phyloP scores from a whole-genome alignment of 1,140 invertebrate genomes.

The Colletes gigas region DNA sequence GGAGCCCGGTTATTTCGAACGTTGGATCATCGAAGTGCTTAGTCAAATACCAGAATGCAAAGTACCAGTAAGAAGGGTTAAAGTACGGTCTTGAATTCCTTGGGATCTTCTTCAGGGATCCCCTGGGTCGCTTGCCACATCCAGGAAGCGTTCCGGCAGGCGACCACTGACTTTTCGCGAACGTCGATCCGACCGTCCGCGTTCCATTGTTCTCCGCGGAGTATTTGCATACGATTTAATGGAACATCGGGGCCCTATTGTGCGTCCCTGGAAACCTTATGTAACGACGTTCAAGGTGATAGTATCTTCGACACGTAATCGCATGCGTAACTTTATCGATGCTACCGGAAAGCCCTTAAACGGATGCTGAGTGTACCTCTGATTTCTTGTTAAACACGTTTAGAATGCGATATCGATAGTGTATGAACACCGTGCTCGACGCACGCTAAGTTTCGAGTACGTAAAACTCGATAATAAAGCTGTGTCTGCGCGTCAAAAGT shows the following conservation, averaged over 20 bases:
- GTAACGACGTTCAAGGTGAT: constrained; percentile 66
- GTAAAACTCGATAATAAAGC: too few species aligned
- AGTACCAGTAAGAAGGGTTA: neutral
- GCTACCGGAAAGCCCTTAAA: constrained; percentile 46
- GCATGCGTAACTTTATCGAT: constrained; percentile 57
- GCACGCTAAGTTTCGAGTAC: too few species aligned
- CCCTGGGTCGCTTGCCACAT: constrained; percentile 48
- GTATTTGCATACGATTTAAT: constrained; percentile 75
- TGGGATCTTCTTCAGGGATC: constrained; percentile 11
- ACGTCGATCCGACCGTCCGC: constrained; percentile 60
- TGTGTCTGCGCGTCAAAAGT: too few species aligned
- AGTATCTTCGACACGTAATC: constrained; percentile 70
- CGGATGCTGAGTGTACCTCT: neutral
- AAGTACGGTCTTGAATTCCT: constrained; percentile 9
- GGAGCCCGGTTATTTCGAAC: too few species aligned
- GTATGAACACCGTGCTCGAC: neutral
- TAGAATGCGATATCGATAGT: neutral
- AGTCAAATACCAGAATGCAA: neutral
- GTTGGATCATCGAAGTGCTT: neutral
- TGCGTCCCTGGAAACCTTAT: constrained; percentile 67
- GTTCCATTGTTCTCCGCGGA: constrained; percentile 65
- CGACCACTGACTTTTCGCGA: constrained; percentile 60
- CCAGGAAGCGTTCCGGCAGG: constrained; percentile 60
- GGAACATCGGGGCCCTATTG: constrained; percentile 63
- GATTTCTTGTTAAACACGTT: constrained; percentile 20